Evolutionary conservation across 2,113 vertebrate species (phyloP).

Genomic region (Penelope pileata): DNA sequence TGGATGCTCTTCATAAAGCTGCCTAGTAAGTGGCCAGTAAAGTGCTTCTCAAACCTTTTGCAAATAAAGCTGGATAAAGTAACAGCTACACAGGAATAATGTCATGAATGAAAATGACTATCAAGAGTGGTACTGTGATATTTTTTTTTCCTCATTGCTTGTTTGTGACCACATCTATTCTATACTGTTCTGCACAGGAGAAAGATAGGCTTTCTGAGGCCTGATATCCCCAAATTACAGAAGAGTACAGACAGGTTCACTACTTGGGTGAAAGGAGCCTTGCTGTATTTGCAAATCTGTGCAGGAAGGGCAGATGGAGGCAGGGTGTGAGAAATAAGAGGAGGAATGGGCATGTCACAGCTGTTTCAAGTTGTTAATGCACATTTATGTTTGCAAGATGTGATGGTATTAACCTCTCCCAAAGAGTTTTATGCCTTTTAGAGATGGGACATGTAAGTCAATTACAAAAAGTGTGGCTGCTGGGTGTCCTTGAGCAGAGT

Average conservation of each 20-base stretch:
- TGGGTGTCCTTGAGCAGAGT: background rate
- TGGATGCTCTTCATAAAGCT: background rate
- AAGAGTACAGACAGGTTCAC: background rate
- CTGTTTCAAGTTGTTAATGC: background rate
- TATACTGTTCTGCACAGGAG: accelerated
- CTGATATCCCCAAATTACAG: background rate
- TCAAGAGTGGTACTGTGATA: background rate
- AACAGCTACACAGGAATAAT: background rate
- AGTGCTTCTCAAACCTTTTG: background rate
- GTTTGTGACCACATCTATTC: background rate
- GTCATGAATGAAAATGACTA: background rate
- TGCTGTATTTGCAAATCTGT: background rate
- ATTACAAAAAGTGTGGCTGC: background rate
- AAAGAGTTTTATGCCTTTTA: accelerated
- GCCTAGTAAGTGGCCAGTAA: background rate
- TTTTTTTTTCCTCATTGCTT: background rate
- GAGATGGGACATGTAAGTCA: background rate
- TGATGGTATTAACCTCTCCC: background rate
- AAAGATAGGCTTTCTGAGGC: background rate
- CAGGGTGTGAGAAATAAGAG: background rate
- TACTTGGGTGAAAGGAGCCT: background rate
- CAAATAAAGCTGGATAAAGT: background rate
- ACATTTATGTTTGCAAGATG: background rate
- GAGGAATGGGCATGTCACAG: background rate
- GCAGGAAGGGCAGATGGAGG: background rate